Evolutionary conservation across 2,888 invertebrate species (phyloP), one percentile per base, ranked within the genome.

Genomic region (Dioctria rufipes): DNA sequence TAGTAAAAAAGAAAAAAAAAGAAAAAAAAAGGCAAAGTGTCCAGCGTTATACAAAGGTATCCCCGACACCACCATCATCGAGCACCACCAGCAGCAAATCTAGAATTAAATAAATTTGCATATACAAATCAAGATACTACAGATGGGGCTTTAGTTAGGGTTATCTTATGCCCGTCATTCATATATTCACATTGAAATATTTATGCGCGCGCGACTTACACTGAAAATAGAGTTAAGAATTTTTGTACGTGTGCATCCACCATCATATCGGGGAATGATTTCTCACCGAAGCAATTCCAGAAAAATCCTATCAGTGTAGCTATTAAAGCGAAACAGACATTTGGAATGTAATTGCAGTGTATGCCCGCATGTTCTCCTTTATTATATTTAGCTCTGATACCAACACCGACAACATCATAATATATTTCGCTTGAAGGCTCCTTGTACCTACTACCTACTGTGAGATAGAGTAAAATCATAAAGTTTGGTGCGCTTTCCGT

Each of bases 81-180:
- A 25, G 25, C 71, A 71, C 51, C 71, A 71, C 49, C 71, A 46
- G 71, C 71, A 71, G 71, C 71, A 71, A 51, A 71, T 71, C 71
- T 71, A 54, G 71, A 71, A 71, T 71, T 71, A 71, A 71, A 71
- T 71, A 71, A 71, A 71, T 71, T 71, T 71, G 71, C 71, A 71
- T 71, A 71, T 51, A 71, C 71, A 71, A 71, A 71, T 71, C 71
- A 71, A 71, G 71, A 71, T 71, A 71, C 25, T 25, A 25, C 51
- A 71, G 71, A 71, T 71, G 8, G 1, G 71, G 71, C 71, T 71
- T 71, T 58, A 5, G 37, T 25, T 11, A 37, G 51, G 25, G 25
- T 49, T 49, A 51, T 51, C 46, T 71, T 49, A 37, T 49, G 40
- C 71, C 25, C 51, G 71, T 71, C 71, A 37, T 71, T 71, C 71